phyloP scores from a whole-genome alignment of 2,113 vertebrate genomes.

The Odocoileus hemionus region DNA sequence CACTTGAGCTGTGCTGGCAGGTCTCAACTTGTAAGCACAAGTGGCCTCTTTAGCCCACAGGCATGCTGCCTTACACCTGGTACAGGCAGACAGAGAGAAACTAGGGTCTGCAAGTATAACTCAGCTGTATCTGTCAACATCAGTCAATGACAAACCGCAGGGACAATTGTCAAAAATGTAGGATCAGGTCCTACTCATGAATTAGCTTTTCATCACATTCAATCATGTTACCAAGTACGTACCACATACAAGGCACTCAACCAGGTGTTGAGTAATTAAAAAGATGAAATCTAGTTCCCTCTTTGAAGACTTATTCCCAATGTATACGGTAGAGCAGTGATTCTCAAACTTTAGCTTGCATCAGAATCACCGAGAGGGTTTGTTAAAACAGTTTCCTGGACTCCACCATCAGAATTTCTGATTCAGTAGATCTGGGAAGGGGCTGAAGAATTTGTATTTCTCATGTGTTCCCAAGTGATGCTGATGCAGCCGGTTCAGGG shows the following conservation, averaged over 20 bases:
- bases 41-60: conserved; percentile 72
- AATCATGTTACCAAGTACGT: conserved; percentile 61
- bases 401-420: background rate
- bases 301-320: conserved; percentile 7
- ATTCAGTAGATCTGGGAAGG: background rate
- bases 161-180: conserved; percentile 64
- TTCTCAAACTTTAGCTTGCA: background rate
- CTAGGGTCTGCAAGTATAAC: conserved; percentile 27
- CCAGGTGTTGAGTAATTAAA: conserved; percentile 57
- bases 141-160: conserved; percentile 62
- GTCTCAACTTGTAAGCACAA: conserved; percentile 68
- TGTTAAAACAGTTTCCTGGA: background rate
- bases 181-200: conserved; percentile 52
- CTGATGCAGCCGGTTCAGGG: background rate
- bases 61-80: conserved; percentile 66
- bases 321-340: background rate
- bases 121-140: conserved; percentile 63
- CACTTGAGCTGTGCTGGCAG: conserved; percentile 60
- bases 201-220: conserved; percentile 60
- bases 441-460: background rate
- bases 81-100: conserved; percentile 34
- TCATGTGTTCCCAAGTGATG: background rate
- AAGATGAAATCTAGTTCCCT: background rate
- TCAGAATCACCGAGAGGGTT: background rate
- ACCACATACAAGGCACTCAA: conserved; percentile 61